These are phyloP conservation scores for Caenorhabditis angaria DNA, from an alignment of 2,888 invertebrate genomes.

Conservation along the genomic window DNA sequence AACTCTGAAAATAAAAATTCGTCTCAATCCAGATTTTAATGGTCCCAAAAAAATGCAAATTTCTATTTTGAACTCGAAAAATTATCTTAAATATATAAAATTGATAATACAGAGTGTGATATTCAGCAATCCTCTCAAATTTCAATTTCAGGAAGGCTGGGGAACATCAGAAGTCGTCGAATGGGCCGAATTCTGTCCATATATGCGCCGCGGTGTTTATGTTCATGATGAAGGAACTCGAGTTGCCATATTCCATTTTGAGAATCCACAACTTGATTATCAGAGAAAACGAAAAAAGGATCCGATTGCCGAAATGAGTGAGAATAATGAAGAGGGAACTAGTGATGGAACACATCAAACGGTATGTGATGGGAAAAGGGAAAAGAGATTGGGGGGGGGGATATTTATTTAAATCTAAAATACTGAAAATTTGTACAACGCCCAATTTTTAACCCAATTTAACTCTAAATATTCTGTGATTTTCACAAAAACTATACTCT, in stretches of 20 bases:
- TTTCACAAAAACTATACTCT: no score
- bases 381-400: no score
- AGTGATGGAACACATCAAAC: neutral
- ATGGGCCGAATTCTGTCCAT: neutral
- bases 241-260: neutral
- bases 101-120: no score
- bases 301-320: neutral
- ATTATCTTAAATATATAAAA: neutral
- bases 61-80: neutral
- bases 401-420: no score
- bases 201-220: neutral
- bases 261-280: neutral
- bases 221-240: slow-evolving; percentile 3
- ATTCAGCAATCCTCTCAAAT: neutral
- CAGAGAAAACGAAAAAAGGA: neutral
- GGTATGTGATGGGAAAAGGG: no score
- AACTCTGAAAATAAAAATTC: no score
- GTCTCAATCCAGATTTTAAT: no score
- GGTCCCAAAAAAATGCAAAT: no score
- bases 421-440: no score
- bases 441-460: no score
- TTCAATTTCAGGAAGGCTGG: slow-evolving; percentile 6
- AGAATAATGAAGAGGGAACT: neutral
- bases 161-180: slow-evolving; percentile 7
- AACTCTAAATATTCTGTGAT: no score